A percentile compares a stretch with the other conserved stretches of the same genome.
phyloP scores from a whole-genome alignment of 2,113 vertebrate genomes.

The Tachuris rubrigastra region DNA sequence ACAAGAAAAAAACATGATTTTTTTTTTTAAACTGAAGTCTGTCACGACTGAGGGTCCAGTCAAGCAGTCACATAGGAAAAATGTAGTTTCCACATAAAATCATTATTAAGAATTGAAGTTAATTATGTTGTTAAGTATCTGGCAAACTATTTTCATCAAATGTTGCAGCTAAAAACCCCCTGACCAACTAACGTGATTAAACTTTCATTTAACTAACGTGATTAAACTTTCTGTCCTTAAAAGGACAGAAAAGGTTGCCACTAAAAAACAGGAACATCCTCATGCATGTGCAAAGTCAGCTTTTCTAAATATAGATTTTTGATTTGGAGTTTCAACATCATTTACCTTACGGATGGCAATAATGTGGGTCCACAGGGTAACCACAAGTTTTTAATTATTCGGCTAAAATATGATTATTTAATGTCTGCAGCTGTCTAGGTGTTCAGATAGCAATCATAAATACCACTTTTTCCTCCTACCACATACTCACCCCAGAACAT shows the following conservation, averaged over 20 bases:
- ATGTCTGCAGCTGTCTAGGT: not conserved
- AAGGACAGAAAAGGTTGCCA: not conserved
- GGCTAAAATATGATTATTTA: not conserved
- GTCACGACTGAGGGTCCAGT: not conserved
- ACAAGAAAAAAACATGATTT: not conserved
- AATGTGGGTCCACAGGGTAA: not conserved
- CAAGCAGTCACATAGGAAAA: not conserved
- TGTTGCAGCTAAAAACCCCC: not conserved
- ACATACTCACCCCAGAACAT: slow-evolving; percentile 94
- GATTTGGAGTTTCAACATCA: not conserved
- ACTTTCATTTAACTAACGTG: not conserved
- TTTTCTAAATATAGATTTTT: not conserved
- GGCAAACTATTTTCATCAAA: not conserved
- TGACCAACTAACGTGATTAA: not conserved
- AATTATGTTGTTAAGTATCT: not conserved
- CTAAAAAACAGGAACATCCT: not conserved
- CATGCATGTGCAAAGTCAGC: not conserved
- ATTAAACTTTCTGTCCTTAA: not conserved
- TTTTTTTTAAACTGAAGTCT: not conserved
- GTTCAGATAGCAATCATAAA: not conserved
- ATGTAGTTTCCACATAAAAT: not conserved
- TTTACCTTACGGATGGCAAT: not conserved
- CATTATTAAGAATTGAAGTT: not conserved
- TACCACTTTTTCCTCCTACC: not conserved
- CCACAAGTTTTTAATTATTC: not conserved